phyloP scores from a whole-genome alignment of 2,888 invertebrate species.

The Toxonevra muliebris region DNA sequence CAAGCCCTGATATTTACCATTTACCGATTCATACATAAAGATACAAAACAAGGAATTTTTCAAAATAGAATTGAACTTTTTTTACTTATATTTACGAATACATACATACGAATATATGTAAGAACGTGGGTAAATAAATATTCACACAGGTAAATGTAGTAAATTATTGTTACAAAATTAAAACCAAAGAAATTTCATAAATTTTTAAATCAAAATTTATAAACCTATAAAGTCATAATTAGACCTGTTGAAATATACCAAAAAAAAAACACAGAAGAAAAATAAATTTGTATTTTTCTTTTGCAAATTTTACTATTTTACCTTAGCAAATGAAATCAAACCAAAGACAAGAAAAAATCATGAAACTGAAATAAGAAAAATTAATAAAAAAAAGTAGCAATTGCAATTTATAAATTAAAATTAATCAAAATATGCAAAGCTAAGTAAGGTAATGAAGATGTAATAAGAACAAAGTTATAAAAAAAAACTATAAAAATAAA shows the following conservation, averaged over 20 bases:
- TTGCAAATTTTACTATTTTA: background rate
- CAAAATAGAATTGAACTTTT: constrained; percentile 54
- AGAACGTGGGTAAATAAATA: background rate
- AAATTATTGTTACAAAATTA: constrained; percentile 39
- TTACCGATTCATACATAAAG: background rate
- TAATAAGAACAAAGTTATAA: no score
- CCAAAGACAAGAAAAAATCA: background rate
- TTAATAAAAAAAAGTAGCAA: background rate
- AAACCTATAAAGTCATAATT: background rate
- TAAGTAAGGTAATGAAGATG: no score
- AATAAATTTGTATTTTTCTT: background rate
- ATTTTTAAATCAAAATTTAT: constrained; percentile 49
- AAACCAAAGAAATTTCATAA: constrained; percentile 45
- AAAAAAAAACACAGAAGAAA: no score
- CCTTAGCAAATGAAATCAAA: background rate
- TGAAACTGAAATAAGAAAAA: background rate
- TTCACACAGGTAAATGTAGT: constrained; percentile 14
- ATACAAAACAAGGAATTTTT: constrained; percentile 53
- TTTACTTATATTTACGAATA: constrained; percentile 35
- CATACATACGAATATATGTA: constrained; percentile 18
- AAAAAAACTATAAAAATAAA: no score
- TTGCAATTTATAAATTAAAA: no score
- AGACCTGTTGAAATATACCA: background rate
- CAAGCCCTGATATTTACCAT: no score
- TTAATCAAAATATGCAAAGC: no score